Base-by-base conservation (phyloP, 2,113 vertebrate genomes). In the Gobius niger region DNA sequence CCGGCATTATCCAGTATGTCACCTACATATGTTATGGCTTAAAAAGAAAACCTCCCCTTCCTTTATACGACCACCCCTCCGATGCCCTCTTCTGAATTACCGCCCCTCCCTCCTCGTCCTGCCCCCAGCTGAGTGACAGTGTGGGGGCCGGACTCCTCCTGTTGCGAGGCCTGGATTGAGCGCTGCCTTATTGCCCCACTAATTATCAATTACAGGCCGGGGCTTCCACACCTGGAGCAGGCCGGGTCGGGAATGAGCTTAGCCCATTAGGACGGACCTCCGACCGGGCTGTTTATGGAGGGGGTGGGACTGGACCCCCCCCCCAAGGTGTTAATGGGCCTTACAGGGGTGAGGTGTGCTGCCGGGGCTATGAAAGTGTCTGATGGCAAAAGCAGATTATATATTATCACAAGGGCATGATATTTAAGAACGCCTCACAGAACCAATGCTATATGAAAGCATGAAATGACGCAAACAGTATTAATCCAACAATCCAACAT, bases 181-280 rank as follows among this genome's bases (percentile, higher is more conserved):
- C 68, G 59, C 72, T 66, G 83, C 82, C 82, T 91, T 90, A 91
- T 91, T 90, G 87, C 85, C 87, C 86, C 2, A 81, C 86, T 92
- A 93, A 92, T 92, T 91, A 93, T 93, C 92, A 92, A 93, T 93
- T 91, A 93, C 69, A 67, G 84, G 79, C 82, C 84, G 79, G 71
- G 44, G 71, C 86, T 75, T 89, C 83, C 81, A 86, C 90, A 92
- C 90, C 92, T 91, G 90, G 86, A 88, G 87, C 87, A 86, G 85
- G 78, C 86, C 59, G 75, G 85, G 83, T 87, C 89, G 87, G 76
- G 91, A 90, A 93, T 92, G 91, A 91, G 85, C 72, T 83, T 49
- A 80, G 84, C 75, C 87, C 83, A 88, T 91, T 91, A 91, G 76
- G 80, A 78, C 13, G 78, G 80, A 84, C 87, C 85, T 76, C 80